phyloP scores from a whole-genome alignment of 2,888 invertebrate genomes.

The Oscheius sp. region DNA sequence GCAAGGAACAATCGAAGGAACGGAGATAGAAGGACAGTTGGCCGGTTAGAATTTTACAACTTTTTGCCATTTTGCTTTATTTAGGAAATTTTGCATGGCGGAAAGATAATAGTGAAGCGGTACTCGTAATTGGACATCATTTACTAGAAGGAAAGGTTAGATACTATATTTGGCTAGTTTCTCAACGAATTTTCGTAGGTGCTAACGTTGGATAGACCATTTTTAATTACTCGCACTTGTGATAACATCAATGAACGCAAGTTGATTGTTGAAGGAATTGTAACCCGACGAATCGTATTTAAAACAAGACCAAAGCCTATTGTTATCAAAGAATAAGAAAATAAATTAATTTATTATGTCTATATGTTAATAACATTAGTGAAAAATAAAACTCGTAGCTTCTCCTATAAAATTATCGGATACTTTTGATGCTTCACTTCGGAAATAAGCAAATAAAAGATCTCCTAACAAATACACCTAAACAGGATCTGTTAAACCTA shows the following conservation, averaged over 20 bases:
- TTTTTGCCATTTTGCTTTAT: too few species aligned
- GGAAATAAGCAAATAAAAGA: conserved; percentile 49
- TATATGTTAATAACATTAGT: conserved; percentile 1
- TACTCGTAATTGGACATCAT: conserved; percentile 60
- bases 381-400: conserved; percentile 36
- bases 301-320: conserved; percentile 59
- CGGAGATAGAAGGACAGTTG: conserved; percentile 44
- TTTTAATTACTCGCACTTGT: conserved; percentile 43
- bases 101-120: conserved; percentile 48
- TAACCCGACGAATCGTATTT: conserved; percentile 52
- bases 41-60: conserved; percentile 34
- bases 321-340: conserved; percentile 36
- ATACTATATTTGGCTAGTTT: background rate
- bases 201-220: conserved; percentile 49
- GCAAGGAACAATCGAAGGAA: conserved; percentile 54
- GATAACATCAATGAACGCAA: conserved; percentile 36
- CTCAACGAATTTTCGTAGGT: conserved; percentile 42
- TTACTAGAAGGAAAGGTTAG: conserved; percentile 59
- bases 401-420: conserved; percentile 40
- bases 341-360: conserved; percentile 22
- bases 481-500: background rate
- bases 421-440: conserved; percentile 41
- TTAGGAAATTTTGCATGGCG: conserved; percentile 59
- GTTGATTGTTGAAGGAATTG: conserved; percentile 46
- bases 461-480: conserved; percentile 50